Evolutionary conservation across 2,113 vertebrate species (phyloP), one percentile per base, ranked within the genome.

Genomic region (Tragelaphus buxtoni): DNA sequence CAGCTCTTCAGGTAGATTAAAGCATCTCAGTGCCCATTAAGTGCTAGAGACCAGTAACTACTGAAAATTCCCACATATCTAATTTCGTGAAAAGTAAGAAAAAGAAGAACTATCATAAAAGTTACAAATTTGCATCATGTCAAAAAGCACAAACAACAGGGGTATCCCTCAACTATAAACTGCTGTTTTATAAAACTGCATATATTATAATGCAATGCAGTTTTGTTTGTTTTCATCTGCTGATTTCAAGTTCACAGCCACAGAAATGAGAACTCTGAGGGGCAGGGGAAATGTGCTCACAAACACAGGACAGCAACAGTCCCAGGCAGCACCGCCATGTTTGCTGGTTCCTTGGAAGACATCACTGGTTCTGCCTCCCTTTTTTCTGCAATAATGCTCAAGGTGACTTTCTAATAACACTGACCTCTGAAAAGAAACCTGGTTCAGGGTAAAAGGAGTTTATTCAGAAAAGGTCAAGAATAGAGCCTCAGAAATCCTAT

Each of bases 291-390:
- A 11, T 3, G 45, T 3, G 76, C 17, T 58, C 24, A 72, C 72
- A 88, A 97, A 97, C 93, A 95, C 14, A 85, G 80, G 95, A 74
- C 18, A 91, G 72, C 10, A 93, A 39, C 20, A 51, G 58, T 89
- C 56, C 80, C 3, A 47, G 69, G 60, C 90, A 79, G 16, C 13
- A 85, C 0, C 39, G 17, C 32, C 56, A 49, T 35, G 89, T 82
- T 24, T 79, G n/a, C 63, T 32, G 10, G 28, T 32, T n/a, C 85
- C 92, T 65, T 94, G 58, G 60, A 95, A 56, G 80, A 90, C 2
- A 88, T 61, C 79, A 74, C 26, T 0, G 88, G 42, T 30, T 74
- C 10, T 61, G 32, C 30, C 86, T 56, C 65, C 65, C 88, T 45
- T 60, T 32, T 42, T 96, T 35, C 51, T 69, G 58, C 69, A 91